Evolutionary conservation across 2,797 vertebrate species (phyloP).

Genomic region (Siniperca scherzeri): DNA sequence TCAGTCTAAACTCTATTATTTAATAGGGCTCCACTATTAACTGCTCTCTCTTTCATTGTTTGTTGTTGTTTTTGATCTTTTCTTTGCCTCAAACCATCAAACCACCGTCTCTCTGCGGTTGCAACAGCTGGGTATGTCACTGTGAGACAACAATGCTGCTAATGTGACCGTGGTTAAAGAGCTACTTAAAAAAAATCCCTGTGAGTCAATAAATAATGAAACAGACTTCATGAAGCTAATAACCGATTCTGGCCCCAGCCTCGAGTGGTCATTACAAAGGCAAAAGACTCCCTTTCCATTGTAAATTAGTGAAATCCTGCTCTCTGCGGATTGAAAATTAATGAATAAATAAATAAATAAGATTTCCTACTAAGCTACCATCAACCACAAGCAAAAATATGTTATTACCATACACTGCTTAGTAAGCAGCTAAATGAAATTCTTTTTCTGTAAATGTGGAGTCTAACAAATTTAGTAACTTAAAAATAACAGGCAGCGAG

Average conservation of each 20-base stretch:
- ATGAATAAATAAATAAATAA: constrained; percentile 15
- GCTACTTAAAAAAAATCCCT: constrained; percentile 29
- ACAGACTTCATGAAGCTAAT: constrained; percentile 38
- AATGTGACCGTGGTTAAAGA: constrained; percentile 26
- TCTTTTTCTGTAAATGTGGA: not conserved
- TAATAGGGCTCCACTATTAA: constrained; percentile 28
- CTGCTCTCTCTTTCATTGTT: not conserved
- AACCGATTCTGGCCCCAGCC: constrained; percentile 26
- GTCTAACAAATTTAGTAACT: not conserved
- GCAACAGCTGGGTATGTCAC: constrained; percentile 30
- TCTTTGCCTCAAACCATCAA: constrained; percentile 17
- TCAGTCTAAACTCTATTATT: constrained; percentile 52
- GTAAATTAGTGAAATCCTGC: constrained; percentile 36
- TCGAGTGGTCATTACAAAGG: constrained; percentile 28
- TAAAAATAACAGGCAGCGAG: constrained; percentile 2
- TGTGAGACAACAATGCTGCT: constrained; percentile 13
- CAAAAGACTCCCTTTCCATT: constrained; percentile 35
- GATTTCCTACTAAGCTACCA: not conserved
- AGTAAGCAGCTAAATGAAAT: not conserved
- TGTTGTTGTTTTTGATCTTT: constrained; percentile 20
- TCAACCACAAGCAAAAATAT: constrained; percentile 9
- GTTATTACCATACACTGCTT: not conserved
- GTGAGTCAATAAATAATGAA: constrained; percentile 35
- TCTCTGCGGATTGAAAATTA: constrained; percentile 17
- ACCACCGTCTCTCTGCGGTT: constrained; percentile 2